Evolutionary conservation across 2,888 invertebrate species (phyloP).

Genomic region (Diploptera punctata): DNA sequence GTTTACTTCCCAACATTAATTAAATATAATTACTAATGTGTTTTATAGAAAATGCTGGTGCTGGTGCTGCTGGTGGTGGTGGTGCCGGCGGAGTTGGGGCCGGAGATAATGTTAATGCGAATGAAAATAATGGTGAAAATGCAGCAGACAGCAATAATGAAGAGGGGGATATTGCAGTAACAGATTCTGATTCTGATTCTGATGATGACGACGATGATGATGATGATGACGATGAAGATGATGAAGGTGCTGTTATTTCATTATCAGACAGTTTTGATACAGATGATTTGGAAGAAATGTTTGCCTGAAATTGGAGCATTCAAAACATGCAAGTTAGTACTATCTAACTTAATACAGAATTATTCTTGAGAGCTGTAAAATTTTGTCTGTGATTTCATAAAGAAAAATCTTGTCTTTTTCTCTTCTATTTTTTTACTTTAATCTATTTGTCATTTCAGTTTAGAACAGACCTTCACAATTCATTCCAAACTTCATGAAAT

Average conservation of each 20-base stretch:
- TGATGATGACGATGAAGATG: neutral
- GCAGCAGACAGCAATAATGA: slow-evolving; percentile 17
- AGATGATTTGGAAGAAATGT: neutral
- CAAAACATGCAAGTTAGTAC: too few relatives aligned
- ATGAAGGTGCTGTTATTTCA: neutral
- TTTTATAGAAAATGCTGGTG: neutral
- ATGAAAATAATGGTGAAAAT: neutral
- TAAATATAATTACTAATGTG: too few relatives aligned
- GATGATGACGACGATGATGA: neutral
- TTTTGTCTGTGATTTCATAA: too few relatives aligned
- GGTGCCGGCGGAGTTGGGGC: neutral
- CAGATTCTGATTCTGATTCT: neutral
- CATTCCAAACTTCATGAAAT: too few relatives aligned
- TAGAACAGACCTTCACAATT: too few relatives aligned
- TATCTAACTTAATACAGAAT: too few relatives aligned
- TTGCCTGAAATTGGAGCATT: neutral
- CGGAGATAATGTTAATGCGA: neutral
- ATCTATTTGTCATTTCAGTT: too few relatives aligned
- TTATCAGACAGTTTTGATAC: neutral
- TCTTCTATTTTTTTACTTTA: too few relatives aligned
- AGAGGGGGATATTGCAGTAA: neutral
- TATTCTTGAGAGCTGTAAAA: too few relatives aligned
- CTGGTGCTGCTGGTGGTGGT: neutral
- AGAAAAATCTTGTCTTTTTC: too few relatives aligned
- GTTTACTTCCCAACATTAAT: too few relatives aligned